phyloP scores from a whole-genome alignment of 2,888 invertebrate species.

The Gordius sp. region DNA sequence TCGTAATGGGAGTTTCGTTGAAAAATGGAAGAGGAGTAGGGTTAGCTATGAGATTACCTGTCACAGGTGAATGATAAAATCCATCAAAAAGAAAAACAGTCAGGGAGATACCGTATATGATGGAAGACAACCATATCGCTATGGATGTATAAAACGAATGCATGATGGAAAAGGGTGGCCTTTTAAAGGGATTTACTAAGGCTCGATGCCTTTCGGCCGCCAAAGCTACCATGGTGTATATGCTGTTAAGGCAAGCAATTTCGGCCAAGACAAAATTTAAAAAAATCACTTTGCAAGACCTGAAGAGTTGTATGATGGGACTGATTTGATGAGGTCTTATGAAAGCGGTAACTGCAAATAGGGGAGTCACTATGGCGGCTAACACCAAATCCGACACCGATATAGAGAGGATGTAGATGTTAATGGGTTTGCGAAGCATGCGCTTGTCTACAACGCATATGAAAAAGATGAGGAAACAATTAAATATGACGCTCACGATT shows the following conservation, averaged over 20 bases:
- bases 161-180: slow-evolving; percentile 1
- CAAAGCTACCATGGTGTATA: slow-evolving; percentile 12
- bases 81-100: not conserved
- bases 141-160: not conserved
- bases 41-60: no score
- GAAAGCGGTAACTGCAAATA: slow-evolving; percentile 1
- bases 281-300: not conserved
- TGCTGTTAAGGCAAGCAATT: slow-evolving; percentile 13
- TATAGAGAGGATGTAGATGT: slow-evolving; percentile 12
- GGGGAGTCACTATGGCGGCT: not conserved
- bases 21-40: no score
- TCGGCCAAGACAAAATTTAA: not conserved
- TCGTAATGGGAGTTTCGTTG: no score
- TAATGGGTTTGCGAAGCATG: slow-evolving; percentile 4
- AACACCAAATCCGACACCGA: slow-evolving; percentile 4
- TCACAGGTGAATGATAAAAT: not conserved
- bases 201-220: slow-evolving; percentile 13
- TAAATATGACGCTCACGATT: not conserved
- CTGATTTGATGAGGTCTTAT: not conserved
- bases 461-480: not conserved
- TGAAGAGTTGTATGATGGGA: not conserved
- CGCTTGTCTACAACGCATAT: slow-evolving; percentile 7
- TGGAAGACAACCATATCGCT: not conserved
- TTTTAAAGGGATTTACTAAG: slow-evolving; percentile 6
- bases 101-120: slow-evolving; percentile 1